phyloP scores from a whole-genome alignment of 2,888 invertebrate genomes.

The Tetragonula carbonaria region DNA sequence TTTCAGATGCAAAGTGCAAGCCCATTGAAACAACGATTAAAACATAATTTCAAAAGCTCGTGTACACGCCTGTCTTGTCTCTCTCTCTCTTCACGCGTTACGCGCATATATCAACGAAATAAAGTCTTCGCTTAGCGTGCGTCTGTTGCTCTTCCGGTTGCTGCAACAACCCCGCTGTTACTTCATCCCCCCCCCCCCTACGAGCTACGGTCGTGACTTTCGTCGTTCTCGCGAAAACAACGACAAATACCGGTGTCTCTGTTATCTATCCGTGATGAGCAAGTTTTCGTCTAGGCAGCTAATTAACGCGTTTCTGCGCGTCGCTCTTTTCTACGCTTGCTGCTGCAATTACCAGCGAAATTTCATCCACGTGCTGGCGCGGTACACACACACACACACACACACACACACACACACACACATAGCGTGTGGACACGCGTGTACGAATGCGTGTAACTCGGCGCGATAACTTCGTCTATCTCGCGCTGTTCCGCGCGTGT shows the following conservation, averaged over 20 bases:
- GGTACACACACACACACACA: too few species aligned
- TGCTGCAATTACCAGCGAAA: not conserved
- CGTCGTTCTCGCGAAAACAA: not conserved
- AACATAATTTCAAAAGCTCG: too few species aligned
- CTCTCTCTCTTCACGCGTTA: too few species aligned
- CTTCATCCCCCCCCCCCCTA: not conserved
- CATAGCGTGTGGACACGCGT: not conserved
- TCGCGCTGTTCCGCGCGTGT: slow-evolving; percentile 38
- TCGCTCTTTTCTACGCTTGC: not conserved
- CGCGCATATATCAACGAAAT: not conserved
- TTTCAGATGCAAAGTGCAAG: too few species aligned
- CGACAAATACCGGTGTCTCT: not conserved
- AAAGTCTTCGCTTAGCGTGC: not conserved
- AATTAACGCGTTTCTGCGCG: slow-evolving; percentile 24
- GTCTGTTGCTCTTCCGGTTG: not conserved
- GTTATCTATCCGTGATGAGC: not conserved
- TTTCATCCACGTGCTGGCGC: not conserved
- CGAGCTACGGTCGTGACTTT: slow-evolving; percentile 1
- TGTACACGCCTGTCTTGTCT: too few species aligned
- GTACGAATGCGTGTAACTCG: slow-evolving; percentile 26
- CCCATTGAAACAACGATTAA: too few species aligned
- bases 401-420: not conserved
- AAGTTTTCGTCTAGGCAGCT: not conserved
- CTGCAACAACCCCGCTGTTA: too few species aligned
- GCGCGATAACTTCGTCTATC: slow-evolving; percentile 40